Conservation (phyloP, 2,888 invertebrate species). For the Allolobophora icterica region DNA sequence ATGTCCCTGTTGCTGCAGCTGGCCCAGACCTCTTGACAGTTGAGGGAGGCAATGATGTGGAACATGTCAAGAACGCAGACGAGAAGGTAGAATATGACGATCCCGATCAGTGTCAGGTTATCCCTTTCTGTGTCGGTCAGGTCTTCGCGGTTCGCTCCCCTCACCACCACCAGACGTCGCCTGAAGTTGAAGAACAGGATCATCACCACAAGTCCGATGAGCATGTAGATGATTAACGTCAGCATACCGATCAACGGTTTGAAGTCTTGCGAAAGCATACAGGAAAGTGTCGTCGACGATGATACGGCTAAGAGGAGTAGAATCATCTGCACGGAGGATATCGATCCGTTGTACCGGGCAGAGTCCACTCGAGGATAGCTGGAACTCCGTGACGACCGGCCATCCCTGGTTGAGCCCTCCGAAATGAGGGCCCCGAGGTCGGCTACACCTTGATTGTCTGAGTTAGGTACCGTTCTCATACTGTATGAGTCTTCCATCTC, state of each 20-base stretch:
- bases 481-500: neutral
- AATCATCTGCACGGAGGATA: slow-evolving; percentile 27
- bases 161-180: neutral
- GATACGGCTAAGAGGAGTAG: neutral
- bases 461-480: neutral
- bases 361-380: neutral
- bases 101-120: slow-evolving; percentile 26
- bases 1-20: neutral
- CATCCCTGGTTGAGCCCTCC: neutral
- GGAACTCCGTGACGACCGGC: neutral
- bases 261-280: neutral
- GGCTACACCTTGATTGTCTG: neutral
- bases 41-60: neutral
- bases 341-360: slow-evolving; percentile 13
- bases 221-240: slow-evolving; percentile 31
- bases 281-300: neutral
- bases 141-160: neutral
- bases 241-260: neutral
- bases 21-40: slow-evolving; percentile 9
- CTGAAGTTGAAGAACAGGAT: neutral
- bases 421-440: neutral
- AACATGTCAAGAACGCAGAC: slow-evolving; percentile 32
- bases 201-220: slow-evolving; percentile 31
- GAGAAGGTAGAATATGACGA: slow-evolving; percentile 31
- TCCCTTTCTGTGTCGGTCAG: neutral